Percentiles rank a stretch among this genome's conserved stretches.
These are phyloP conservation scores for Stomorhina lunata DNA, from an alignment of 2,888 invertebrate species.

Conservation along the genomic window DNA sequence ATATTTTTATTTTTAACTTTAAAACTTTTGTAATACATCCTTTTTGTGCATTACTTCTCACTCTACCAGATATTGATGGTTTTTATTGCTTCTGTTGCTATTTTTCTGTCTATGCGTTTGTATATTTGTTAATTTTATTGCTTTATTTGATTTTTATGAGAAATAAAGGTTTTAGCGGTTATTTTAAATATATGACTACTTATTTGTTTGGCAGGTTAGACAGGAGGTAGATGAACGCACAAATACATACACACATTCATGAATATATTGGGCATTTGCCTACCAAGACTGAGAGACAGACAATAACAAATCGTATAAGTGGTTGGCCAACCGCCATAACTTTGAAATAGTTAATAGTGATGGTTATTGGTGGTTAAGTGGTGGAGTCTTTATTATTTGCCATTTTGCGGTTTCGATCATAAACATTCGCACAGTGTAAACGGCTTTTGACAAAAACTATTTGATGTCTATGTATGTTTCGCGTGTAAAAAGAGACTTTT, in stretches of 20 bases:
- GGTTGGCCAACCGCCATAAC: constrained; percentile 38
- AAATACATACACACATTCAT: too few species aligned
- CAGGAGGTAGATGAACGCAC: neutral
- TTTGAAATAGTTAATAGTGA: constrained; percentile 56
- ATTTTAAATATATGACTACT: constrained; percentile 33
- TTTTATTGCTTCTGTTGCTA: neutral
- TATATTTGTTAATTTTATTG: constrained; percentile 53
- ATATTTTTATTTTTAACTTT: constrained; percentile 4
- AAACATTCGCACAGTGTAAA: neutral
- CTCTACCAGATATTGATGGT: neutral
- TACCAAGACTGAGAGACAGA: neutral
- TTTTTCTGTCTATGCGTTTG: neutral
- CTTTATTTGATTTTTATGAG: constrained; percentile 63
- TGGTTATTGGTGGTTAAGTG: constrained; percentile 63
- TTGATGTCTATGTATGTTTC: too few species aligned
- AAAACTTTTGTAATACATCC: neutral
- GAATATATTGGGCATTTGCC: too few species aligned
- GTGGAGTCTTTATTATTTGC: constrained; percentile 64
- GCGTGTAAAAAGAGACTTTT: too few species aligned
- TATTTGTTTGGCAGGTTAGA: neutral
- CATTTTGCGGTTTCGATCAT: constrained; percentile 58
- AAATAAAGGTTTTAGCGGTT: constrained; percentile 59
- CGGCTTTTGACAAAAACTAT: too few species aligned
- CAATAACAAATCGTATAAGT: constrained; percentile 29
- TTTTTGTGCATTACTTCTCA: neutral